Evolutionary conservation across 2,797 vertebrate genomes (phyloP), one percentile per base, ranked within the genome.

Genomic region (Trachops cirrhosus): DNA sequence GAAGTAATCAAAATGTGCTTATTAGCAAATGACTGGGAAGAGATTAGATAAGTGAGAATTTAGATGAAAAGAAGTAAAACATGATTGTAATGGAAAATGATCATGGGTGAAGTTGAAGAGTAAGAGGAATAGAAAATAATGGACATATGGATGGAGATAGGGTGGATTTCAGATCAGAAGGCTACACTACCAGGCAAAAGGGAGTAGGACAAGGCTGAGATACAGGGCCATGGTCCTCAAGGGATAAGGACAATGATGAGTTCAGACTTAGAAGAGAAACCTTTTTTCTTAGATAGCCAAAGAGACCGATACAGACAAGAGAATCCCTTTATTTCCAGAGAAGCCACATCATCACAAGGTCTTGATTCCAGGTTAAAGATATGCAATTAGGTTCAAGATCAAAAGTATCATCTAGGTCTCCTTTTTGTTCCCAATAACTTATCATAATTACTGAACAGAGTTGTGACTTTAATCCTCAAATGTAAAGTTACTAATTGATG

Each of bases 1-100:
- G 24, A 95, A 84, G 24, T 93, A 87, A 88, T 26, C 89, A 93
- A 94, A 93, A 82, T 29, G 67, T 50, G 34, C 68, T 89, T 89
- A 87, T 89, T 89, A 87, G 57, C n/a, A 92, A 96, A 88, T 82
- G 62, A 34, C 34, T 89, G 32, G 67, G 37, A 95, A 91, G 37
- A 95, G 86, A 75, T 64, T 64, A 74, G 29, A 11, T 82, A 59
- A 95, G 77, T 70, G 41, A 90, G 89, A 82, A 71, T 26, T 0
- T 67, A 29, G 12, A 41, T 67, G 59, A 91, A 80, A 82, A 59
- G 19, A 80, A 94, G 41, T 46, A 52, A 91, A 50, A 89, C 54
- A 89, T 77, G 12, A 77, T 32, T 48, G 0, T 68, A 84, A 68
- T 16, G 29, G 19, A 94, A 79, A 86, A 74, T 57, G 29, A 70